Base-by-base conservation (phyloP, 2,113 vertebrate species). In the Apteryx mantelli region DNA sequence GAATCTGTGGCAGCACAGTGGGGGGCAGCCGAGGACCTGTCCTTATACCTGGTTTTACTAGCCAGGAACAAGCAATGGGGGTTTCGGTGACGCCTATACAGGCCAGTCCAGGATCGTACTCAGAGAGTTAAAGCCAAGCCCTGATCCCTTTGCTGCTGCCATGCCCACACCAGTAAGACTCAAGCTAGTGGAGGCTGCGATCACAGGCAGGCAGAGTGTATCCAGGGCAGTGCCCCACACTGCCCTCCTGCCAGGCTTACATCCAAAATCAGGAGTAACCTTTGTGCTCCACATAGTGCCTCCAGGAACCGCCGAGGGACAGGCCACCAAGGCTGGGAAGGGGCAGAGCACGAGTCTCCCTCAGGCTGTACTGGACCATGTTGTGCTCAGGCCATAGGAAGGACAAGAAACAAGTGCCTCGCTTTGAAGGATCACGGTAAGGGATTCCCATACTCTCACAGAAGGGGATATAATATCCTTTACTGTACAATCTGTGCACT, bases 401-500 rank as follows among this genome's bases (percentile, higher is more conserved):
- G 74, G 74, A 30, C 15, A 58, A 21, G 3, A 58, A 52, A 16
- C 11, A 1, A 0, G 18, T 21, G 34, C 3, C 36, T 34, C 7
- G 14, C n/a, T 75, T 34, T 14, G 36, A 80, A 73, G 38, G 44
- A 55, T 36, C 19, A 13, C 64, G 38, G 7, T 6, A 25, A 32
- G 2, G 11, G 19, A 28, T 7, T 75, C 24, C 58, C 40, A 44
- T 38, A 34, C 0, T 2, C 14, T 25, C 20, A 19, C 28, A 86
- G 69, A 13, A 81, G 34, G 24, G 16, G 55, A 77, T 10, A 0
- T 60, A 70, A 76, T 78, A 60, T 12, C 36, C 55, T 58, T 48
- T n/a, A 70, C 38, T 86, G 68, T 50, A 78, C 76, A 91, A 40
- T 79, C 79, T 93, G 80, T 78, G 83, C 68, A 30, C 73, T 60